Evolutionary conservation across 2,113 vertebrate genomes (phyloP).

Genomic region (Nesogale talazaci): DNA sequence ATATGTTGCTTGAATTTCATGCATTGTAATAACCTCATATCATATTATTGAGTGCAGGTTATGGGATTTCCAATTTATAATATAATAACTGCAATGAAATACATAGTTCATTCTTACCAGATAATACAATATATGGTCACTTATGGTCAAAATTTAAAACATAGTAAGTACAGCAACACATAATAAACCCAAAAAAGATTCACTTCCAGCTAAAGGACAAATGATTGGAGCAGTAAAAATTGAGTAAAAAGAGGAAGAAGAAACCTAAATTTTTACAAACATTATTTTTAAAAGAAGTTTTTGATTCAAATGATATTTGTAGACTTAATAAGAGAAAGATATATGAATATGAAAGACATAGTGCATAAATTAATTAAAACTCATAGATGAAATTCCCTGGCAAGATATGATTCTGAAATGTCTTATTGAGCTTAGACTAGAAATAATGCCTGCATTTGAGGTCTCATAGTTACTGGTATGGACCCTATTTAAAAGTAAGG

Average conservation of each 20-base stretch:
- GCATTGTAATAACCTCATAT: neutral
- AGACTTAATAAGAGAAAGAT: neutral
- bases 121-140: neutral
- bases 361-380: neutral
- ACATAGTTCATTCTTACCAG: neutral
- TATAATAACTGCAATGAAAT: neutral
- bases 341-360: rapidly evolving
- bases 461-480: rapidly evolving
- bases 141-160: too few relatives aligned
- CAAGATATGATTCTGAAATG: neutral
- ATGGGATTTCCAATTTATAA: neutral
- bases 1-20: neutral
- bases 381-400: rapidly evolving
- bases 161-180: neutral
- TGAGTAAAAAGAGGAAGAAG: neutral
- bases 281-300: neutral
- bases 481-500: rapidly evolving
- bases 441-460: neutral
- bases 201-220: neutral
- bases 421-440: neutral
- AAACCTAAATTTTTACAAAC: neutral
- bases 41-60: neutral
- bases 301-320: neutral
- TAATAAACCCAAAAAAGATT: neutral
- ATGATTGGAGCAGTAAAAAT: rapidly evolving